Evolutionary conservation across 1,140 invertebrate species (phyloP).

Genomic region (Drosophila paulistorum): DNA sequence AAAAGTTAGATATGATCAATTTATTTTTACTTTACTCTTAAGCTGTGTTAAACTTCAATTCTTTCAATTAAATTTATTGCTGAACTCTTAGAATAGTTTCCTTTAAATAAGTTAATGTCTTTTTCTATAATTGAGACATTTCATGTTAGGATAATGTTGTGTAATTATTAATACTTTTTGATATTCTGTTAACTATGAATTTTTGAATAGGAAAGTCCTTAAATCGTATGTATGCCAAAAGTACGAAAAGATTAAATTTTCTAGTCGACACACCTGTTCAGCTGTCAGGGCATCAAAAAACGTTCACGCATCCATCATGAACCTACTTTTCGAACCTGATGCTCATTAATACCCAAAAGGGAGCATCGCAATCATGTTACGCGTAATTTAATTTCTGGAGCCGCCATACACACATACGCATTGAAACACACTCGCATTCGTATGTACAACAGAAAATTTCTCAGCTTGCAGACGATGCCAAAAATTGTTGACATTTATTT

Average conservation of each 20-base stretch:
- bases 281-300: conserved; percentile 43
- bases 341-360: conserved; percentile 76
- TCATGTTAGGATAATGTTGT: too few species aligned
- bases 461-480: conserved; percentile 57
- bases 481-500: conserved; percentile 81
- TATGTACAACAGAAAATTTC: conserved; percentile 59
- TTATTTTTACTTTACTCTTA: too few species aligned
- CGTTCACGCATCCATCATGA: conserved; percentile 62
- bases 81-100: too few species aligned
- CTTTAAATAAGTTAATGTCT: too few species aligned
- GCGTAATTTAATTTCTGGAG: conserved; percentile 76
- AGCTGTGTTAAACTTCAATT: too few species aligned
- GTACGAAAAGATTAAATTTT: conserved; percentile 39
- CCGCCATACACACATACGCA: conserved; percentile 16
- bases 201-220: too few species aligned
- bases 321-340: conserved; percentile 58
- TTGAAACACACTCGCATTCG: conserved; percentile 24
- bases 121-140: too few species aligned
- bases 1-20: too few species aligned
- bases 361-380: conserved; percentile 75
- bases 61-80: too few species aligned
- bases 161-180: too few species aligned
- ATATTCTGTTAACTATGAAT: too few species aligned
- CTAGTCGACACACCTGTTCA: conserved; percentile 48
- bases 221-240: not conserved